Evolutionary conservation across 2,797 vertebrate genomes (phyloP).

Genomic region (Smutsia temminckii): DNA sequence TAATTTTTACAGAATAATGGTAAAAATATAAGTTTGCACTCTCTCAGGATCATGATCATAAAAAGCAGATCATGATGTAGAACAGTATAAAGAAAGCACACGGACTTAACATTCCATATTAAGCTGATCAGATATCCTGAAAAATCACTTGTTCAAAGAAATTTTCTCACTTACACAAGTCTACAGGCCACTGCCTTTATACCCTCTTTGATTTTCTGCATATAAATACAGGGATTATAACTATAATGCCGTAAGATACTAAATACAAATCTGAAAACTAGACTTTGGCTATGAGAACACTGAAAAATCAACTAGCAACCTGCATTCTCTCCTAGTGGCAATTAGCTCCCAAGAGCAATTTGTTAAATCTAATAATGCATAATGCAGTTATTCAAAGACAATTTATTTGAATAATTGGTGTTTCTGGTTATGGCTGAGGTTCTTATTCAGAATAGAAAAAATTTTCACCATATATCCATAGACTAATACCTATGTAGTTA

Average conservation of each 20-base stretch:
- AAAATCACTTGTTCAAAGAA: neutral
- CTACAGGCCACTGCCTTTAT: neutral
- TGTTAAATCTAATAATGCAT: slow-evolving; percentile 9
- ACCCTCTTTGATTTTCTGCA: neutral
- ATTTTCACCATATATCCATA: neutral
- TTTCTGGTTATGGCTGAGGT: neutral
- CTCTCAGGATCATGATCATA: neutral
- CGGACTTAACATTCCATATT: neutral
- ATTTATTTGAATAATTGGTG: neutral
- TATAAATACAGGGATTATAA: neutral
- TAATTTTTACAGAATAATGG: slow-evolving; percentile 29
- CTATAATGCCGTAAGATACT: neutral
- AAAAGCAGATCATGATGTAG: neutral
- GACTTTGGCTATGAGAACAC: neutral
- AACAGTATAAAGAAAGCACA: neutral
- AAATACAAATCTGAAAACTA: slow-evolving; percentile 24
- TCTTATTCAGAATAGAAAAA: neutral
- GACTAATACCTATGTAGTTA: neutral
- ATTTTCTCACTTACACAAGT: neutral
- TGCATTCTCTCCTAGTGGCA: neutral
- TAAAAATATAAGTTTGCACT: neutral
- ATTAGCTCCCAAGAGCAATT: neutral
- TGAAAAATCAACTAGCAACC: neutral
- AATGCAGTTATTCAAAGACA: neutral
- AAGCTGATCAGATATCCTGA: neutral